Conservation (phyloP, 1,140 invertebrate genomes). For the Drosophila navojoa region DNA sequence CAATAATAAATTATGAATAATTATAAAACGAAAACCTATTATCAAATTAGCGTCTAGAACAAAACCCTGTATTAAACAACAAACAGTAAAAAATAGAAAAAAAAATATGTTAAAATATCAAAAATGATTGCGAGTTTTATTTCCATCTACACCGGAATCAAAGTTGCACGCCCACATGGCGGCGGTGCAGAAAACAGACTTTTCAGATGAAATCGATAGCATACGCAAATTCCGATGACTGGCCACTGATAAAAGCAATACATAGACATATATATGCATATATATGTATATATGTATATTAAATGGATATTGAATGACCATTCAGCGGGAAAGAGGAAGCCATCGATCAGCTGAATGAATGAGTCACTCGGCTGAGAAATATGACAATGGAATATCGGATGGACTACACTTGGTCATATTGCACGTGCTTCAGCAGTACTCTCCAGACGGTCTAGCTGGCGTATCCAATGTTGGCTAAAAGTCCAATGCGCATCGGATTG, state of each 20-base stretch:
- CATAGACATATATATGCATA: not conserved
- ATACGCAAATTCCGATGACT: slow-evolving; percentile 52
- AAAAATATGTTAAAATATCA: slow-evolving; percentile 79
- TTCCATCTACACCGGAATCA: slow-evolving; percentile 34
- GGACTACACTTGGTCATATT: slow-evolving; percentile 25
- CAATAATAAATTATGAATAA: slow-evolving; percentile 79
- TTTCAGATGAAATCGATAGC: slow-evolving; percentile 61
- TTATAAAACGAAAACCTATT: slow-evolving; percentile 44
- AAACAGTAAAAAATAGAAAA: slow-evolving; percentile 61
- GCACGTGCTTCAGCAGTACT: slow-evolving; percentile 5
- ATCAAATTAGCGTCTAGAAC: slow-evolving; percentile 59
- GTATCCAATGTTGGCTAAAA: slow-evolving; percentile 17
- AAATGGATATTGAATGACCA: not conserved
- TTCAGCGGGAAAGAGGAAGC: not conserved
- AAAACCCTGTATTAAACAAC: slow-evolving; percentile 62
- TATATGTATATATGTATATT: not conserved
- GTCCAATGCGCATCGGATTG: slow-evolving; percentile 23
- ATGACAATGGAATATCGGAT: slow-evolving; percentile 25
- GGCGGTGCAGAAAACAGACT: slow-evolving; percentile 59
- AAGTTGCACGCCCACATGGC: slow-evolving; percentile 41
- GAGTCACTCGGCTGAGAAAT: slow-evolving; percentile 22
- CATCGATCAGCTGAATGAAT: slow-evolving; percentile 35
- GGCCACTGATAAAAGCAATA: slow-evolving; percentile 29
- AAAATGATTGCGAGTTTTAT: slow-evolving; percentile 54
- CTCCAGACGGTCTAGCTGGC: slow-evolving; percentile 1